A percentile compares a stretch with the other conserved stretches of the same genome.
These are phyloP conservation scores for Dicrostonyx torquatus DNA, from an alignment of 2,797 vertebrate genomes.

Conservation along the genomic window DNA sequence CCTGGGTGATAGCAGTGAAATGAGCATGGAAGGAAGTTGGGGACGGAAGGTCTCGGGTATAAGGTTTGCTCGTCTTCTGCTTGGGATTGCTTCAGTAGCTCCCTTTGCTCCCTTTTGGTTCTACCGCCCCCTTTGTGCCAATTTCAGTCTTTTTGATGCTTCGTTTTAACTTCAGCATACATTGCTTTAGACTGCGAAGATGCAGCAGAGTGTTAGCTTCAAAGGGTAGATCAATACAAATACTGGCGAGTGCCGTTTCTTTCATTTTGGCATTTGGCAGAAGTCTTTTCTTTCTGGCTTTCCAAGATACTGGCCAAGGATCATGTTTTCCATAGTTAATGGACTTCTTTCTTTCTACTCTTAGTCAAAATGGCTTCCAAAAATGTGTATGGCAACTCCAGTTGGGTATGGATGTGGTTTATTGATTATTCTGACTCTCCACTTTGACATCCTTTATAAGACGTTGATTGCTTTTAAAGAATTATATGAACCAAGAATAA, in stretches of 20 bases:
- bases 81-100: neutral
- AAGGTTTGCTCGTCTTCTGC: neutral
- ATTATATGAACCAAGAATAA: neutral
- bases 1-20: neutral
- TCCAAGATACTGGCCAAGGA: neutral
- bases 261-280: neutral
- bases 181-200: neutral
- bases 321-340: conserved; percentile 33
- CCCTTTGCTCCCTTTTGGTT: neutral
- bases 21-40: neutral
- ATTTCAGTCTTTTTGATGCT: conserved; percentile 1
- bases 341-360: neutral
- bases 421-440: neutral
- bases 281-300: neutral
- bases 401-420: neutral
- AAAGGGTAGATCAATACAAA: neutral
- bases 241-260: neutral
- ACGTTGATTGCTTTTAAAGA: conserved; percentile 23
- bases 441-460: neutral
- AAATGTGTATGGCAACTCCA: neutral
- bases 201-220: neutral
- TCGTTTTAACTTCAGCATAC: neutral
- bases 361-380: conserved; percentile 67
- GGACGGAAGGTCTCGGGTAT: neutral
- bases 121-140: neutral